Evolutionary conservation across 1,140 invertebrate species (phyloP), one percentile per base, ranked within the genome.

Genomic region (Monochamus saltuarius): DNA sequence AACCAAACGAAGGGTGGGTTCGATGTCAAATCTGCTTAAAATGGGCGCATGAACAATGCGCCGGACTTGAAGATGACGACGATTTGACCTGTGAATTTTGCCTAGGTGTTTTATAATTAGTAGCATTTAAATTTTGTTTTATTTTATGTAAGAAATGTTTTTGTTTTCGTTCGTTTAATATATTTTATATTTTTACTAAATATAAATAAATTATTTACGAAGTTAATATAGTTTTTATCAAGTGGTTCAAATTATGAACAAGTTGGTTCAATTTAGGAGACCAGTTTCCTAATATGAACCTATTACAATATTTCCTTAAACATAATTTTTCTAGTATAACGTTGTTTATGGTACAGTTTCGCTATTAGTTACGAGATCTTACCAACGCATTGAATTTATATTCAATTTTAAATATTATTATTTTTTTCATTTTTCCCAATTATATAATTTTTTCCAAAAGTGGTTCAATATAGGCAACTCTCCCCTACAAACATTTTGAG

Each of bases 391-490:
- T 13, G 7, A 42, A 17, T 13, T 13, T 42, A 4, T 42, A 42
- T 13, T 42, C 7, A 17, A 13, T 2, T 42, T 42, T 42, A 13
- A 42, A 13, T 42, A 17, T 42, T 13, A 13, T 2, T 13, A 2
- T 17, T 13, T 13, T 42, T 42, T 13, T 42, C 4, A 42, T 17
- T 42, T 42, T 13, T 42, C 16, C 4, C 2, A 42, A 7, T 42
- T 42, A 42, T 13, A 42, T 2, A 4, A 13, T 42, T 42, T 42
- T 13, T 13, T 13, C 7, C 16, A 17, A 42, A 42, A 42, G 40
- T 42, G 40, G 40, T 42, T 42, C 40, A 42, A 17, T 42, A 42
- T 42, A 42, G 40, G 40, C 40, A 42, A 42, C n/a, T 42, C n/a
- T 42, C n/a, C 40, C n/a, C n/a, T 42, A 42, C n/a, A 13, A 7